phyloP scores from a whole-genome alignment of 1,140 invertebrate species.

The Caenorhabditis latens region DNA sequence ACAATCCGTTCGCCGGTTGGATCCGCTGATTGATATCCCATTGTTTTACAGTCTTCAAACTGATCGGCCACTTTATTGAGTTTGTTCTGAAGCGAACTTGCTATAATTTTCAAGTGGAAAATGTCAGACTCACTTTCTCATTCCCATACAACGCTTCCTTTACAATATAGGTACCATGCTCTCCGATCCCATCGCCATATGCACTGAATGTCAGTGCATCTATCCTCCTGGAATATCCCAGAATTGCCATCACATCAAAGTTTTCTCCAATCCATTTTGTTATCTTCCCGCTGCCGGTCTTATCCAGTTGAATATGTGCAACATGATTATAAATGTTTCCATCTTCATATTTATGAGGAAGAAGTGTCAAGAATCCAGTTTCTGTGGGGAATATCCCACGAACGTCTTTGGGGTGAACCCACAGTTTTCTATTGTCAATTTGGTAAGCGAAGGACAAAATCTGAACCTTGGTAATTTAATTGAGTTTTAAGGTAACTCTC shows the following conservation, averaged over 20 bases:
- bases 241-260: slow-evolving; percentile 59
- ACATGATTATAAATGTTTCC: slow-evolving; percentile 69
- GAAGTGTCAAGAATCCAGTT: slow-evolving; percentile 63
- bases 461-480: slow-evolving; percentile 29
- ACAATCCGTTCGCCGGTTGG: slow-evolving; percentile 54
- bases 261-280: slow-evolving; percentile 48
- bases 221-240: slow-evolving; percentile 48
- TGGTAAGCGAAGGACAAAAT: slow-evolving; percentile 38
- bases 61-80: slow-evolving; percentile 23
- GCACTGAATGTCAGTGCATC: slow-evolving; percentile 59
- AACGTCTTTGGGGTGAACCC: slow-evolving; percentile 64
- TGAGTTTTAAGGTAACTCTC: background rate
- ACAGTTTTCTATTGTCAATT: slow-evolving; percentile 61
- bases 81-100: background rate
- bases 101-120: background rate
- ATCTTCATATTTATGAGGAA: slow-evolving; percentile 61
- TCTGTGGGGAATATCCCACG: slow-evolving; percentile 28
- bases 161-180: slow-evolving; percentile 19
- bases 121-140: background rate
- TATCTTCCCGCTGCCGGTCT: slow-evolving; percentile 53
- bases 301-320: slow-evolving; percentile 61
- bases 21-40: slow-evolving; percentile 30
- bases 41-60: slow-evolving; percentile 47
- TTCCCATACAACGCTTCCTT: slow-evolving; percentile 50
- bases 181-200: slow-evolving; percentile 53